These are phyloP conservation scores for Eulacestoma nigropectus DNA, from an alignment of 2,113 vertebrate genomes.

Conservation along the genomic window DNA sequence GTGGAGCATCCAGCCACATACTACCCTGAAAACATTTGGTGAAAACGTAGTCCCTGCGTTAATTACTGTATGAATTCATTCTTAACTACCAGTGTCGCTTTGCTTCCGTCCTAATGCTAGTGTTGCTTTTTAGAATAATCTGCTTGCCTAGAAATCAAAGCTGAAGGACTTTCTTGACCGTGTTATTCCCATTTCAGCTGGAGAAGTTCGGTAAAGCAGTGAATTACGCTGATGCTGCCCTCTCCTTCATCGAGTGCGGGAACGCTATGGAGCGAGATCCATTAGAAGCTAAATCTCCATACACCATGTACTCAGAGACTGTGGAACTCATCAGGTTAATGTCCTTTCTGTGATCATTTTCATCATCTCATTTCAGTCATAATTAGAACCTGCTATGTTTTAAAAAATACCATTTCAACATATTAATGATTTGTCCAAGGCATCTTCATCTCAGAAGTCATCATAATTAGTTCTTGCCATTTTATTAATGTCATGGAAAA, in stretches of 20 bases:
- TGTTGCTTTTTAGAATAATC: background rate
- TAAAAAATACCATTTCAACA: conserved; percentile 70
- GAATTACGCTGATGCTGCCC: conserved; percentile 95
- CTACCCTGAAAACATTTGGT: background rate
- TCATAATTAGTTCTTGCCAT: conserved; percentile 79
- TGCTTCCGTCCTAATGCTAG: background rate
- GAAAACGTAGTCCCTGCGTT: background rate
- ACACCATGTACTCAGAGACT: conserved; percentile 98
- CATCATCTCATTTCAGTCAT: conserved; percentile 69
- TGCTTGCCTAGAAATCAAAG: background rate
- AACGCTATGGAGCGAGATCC: conserved; percentile 98
- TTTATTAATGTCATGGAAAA: conserved; percentile 80
- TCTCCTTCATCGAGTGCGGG: conserved; percentile 97
- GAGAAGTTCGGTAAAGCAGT: conserved; percentile 98
- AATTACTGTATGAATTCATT: background rate
- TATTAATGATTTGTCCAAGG: conserved; percentile 74
- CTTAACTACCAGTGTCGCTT: rapidly evolving
- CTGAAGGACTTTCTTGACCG: background rate
- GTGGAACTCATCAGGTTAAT: conserved; percentile 97
- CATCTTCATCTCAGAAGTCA: conserved; percentile 75
- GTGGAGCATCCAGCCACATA: background rate
- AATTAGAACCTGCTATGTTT: conserved; percentile 73
- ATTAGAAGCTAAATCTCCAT: conserved; percentile 95
- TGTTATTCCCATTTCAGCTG: conserved; percentile 77
- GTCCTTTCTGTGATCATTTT: conserved; percentile 69